A percentile compares a stretch with the other conserved stretches of the same genome.
Conservation (phyloP, 1,140 invertebrate genomes). For the Hypsibius dujardini region DNA sequence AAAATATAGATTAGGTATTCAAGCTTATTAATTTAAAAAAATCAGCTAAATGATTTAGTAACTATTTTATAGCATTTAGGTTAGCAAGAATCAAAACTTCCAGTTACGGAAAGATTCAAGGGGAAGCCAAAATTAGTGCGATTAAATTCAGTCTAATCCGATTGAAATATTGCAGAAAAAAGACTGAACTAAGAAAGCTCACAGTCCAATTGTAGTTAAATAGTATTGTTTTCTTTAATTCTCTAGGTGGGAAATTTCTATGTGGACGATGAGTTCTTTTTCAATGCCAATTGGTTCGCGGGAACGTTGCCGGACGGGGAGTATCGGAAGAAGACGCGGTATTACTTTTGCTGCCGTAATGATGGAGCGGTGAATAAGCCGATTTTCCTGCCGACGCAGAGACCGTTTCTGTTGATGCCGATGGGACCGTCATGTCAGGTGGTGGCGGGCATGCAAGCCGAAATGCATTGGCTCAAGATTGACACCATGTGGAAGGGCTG, state of each 20-base stretch:
- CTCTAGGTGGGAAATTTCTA: background rate
- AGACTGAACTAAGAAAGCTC: too few relatives aligned
- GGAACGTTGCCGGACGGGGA: background rate
- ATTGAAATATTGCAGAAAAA: too few relatives aligned
- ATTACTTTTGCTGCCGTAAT: conserved; percentile 13
- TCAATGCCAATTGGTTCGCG: background rate
- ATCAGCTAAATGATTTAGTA: too few relatives aligned
- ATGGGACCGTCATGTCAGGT: background rate
- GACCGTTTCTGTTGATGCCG: background rate
- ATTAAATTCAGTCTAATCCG: too few relatives aligned
- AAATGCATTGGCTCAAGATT: background rate
- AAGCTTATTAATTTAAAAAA: too few relatives aligned
- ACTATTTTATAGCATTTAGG: too few relatives aligned
- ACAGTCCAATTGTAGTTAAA: too few relatives aligned
- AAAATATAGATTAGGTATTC: too few relatives aligned
- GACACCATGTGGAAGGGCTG: background rate
- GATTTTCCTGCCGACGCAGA: background rate
- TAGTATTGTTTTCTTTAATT: too few relatives aligned
- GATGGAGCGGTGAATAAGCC: conserved; percentile 3
- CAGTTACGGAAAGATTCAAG: too few relatives aligned
- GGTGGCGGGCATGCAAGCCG: background rate
- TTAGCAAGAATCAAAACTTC: too few relatives aligned
- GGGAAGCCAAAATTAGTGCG: too few relatives aligned
- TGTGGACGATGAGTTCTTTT: background rate
- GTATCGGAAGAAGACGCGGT: background rate